Evolutionary conservation across 2,797 vertebrate genomes (phyloP).

Genomic region (Amblyraja radiata): DNA sequence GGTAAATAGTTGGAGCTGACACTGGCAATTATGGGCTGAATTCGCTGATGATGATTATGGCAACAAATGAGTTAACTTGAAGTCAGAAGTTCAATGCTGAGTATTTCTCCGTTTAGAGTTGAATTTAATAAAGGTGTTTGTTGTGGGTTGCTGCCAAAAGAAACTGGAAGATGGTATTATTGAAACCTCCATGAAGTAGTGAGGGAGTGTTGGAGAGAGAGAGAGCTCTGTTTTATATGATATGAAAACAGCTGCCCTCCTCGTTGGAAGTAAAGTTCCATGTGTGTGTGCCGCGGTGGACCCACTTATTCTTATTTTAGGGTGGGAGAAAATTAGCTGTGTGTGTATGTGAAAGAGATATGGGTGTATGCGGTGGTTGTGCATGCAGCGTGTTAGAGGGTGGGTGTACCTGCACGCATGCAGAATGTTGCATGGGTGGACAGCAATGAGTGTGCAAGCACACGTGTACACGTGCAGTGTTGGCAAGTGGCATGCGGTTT

Average conservation of each 20-base stretch:
- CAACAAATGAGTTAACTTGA: not conserved
- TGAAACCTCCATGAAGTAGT: not conserved
- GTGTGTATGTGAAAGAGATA: not conserved
- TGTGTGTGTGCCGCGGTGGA: not conserved
- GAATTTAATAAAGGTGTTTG: not conserved
- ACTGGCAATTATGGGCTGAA: not conserved
- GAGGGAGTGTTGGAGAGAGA: no score
- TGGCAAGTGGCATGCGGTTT: no score
- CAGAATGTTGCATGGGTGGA: no score
- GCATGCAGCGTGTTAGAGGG: no score
- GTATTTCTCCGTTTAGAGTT: not conserved
- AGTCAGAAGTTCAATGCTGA: not conserved
- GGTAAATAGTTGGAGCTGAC: not conserved
- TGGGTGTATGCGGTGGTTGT: no score
- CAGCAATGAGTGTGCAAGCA: no score
- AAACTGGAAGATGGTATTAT: not conserved
- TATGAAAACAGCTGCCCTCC: no score
- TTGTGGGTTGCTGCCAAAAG: not conserved
- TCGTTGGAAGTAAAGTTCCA: no score
- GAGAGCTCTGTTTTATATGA: no score
- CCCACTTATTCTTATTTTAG: not conserved
- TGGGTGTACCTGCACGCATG: no score
- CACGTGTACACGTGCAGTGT: no score
- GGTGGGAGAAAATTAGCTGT: not conserved
- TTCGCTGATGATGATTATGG: not conserved